A percentile compares a stretch with the other conserved stretches of the same genome.
These are phyloP conservation scores for Drosophila tanythrix DNA, from an alignment of 2,888 invertebrate genomes.

Conservation along the genomic window DNA sequence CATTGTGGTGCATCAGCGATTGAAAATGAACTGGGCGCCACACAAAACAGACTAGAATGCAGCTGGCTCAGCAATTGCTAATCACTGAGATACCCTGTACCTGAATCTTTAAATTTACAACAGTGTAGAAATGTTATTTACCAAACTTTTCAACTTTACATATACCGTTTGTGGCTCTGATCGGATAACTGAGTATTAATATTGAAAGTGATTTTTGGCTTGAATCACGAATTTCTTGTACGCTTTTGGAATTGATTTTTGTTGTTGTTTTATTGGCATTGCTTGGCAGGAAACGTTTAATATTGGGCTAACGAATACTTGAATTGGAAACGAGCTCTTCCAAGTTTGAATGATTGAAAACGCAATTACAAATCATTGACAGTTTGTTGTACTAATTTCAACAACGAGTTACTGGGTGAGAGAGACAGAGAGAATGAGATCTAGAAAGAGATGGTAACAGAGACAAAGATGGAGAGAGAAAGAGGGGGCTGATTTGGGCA, in stretches of 20 bases:
- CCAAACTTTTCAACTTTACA: background rate
- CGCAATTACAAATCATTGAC: constrained; percentile 75
- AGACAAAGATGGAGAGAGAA: background rate
- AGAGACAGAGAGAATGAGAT: constrained; percentile 5
- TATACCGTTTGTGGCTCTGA: background rate
- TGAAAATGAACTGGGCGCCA: constrained; percentile 57
- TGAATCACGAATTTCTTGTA: constrained; percentile 71
- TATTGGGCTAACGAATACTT: constrained; percentile 19
- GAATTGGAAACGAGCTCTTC: constrained; percentile 23
- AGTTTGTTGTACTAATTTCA: constrained; percentile 76
- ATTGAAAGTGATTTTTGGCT: constrained; percentile 61
- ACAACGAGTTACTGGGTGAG: constrained; percentile 13
- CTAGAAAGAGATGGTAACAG: constrained; percentile 3
- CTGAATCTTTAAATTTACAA: background rate
- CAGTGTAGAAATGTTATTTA: background rate
- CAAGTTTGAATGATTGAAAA: constrained; percentile 64
- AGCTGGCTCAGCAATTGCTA: constrained; percentile 12
- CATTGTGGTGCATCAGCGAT: constrained; percentile 75
- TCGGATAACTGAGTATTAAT: constrained; percentile 16
- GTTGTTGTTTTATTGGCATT: constrained; percentile 27
- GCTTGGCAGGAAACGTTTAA: constrained; percentile 38
- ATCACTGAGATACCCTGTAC: constrained; percentile 21
- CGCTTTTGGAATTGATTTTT: constrained; percentile 39
- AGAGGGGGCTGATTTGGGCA: constrained; percentile 4
- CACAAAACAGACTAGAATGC: constrained; percentile 10